Base-by-base conservation (phyloP, 2,888 invertebrate species). In the Tetranychus truncatus region DNA sequence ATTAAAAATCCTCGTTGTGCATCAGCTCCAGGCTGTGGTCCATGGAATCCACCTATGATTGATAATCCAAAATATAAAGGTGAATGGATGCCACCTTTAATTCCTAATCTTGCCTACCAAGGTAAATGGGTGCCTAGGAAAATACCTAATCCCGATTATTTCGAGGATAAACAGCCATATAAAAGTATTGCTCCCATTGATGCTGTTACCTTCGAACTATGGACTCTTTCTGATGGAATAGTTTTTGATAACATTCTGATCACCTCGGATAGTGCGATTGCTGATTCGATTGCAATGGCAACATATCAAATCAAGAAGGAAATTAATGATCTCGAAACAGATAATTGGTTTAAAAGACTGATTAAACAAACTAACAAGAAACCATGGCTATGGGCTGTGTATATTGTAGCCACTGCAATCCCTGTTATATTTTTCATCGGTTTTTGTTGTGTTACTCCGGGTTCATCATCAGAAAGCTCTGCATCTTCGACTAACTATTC, bases 211-310 rank as follows among this genome's bases (percentile, higher is more conserved):
- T 89, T 99, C 82, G 99, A 99, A 83, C 85, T 99, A 78, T 99
- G 99, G 99, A 95, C 97, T 6, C 97, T 99, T 94, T 92, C 94
- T 0, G 90, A 91, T 77, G 87, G 88, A 80, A 91, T 99, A 80
- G 85, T 94, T 76, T 99, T 99, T 84, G 99, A 99, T 85, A 97
- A 97, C 84, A 86, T 99, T 75, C 85, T 99, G 77, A 86, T 99
- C 76, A 90, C 95, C 0, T 93, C 96, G 82, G 89, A 91, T 80
- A 84, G 87, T 76, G 84, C 83, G 1, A 86, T 89, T 0, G 93
- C 95, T 0, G 86, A 88, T 45, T 86, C 88, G 75, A 95, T 91
- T 88, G 90, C 95, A 1, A 85, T 86, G 65, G 88, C 89, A 78
- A 92, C 92, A 0, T 99, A 90, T 85, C 88, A 88, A 77, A 85